Evolutionary conservation across 2,797 vertebrate species (phyloP).

Genomic region (Myotis myotis): DNA sequence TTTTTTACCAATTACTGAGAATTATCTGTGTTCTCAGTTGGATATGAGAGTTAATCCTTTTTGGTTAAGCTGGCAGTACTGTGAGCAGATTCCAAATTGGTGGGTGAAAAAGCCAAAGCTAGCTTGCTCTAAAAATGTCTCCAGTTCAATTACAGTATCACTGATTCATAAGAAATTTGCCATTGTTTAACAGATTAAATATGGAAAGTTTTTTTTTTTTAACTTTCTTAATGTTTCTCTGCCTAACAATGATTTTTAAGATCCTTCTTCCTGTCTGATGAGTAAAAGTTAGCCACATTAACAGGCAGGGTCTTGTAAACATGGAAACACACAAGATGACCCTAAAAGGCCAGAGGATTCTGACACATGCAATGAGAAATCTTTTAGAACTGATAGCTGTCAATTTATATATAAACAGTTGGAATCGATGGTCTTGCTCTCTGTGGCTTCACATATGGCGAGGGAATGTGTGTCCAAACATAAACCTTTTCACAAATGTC

Average conservation of each 20-base stretch:
- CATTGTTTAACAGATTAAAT: conserved; percentile 82
- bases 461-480: conserved; percentile 50
- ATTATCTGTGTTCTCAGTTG: conserved; percentile 99
- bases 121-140: conserved; percentile 91
- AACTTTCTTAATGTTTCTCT: conserved; percentile 60
- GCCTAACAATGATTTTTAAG: conserved; percentile 53
- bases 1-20: conserved; percentile 99
- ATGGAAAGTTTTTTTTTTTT: conserved; percentile 40
- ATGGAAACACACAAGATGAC: background rate
- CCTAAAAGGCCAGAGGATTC: conserved; percentile 19
- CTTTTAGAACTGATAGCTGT: conserved; percentile 59
- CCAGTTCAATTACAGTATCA: conserved; percentile 88
- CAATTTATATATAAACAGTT: conserved; percentile 53
- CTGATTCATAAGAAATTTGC: conserved; percentile 83
- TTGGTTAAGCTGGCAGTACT: conserved; percentile 99
- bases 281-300: conserved; percentile 54
- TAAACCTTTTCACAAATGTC: conserved; percentile 69
- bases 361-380: conserved; percentile 31
- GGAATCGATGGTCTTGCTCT: conserved; percentile 45
- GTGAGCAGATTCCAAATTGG: conserved; percentile 98
- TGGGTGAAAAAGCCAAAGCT: conserved; percentile 91
- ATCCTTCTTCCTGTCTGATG: conserved; percentile 57
- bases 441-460: conserved; percentile 33
- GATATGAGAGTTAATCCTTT: conserved; percentile 99
- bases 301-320: conserved; percentile 30